A percentile compares a stretch with the other conserved stretches of the same genome.
These are phyloP conservation scores for Sebastes hubbsi DNA, from an alignment of 2,797 vertebrate genomes.

Conservation along the genomic window DNA sequence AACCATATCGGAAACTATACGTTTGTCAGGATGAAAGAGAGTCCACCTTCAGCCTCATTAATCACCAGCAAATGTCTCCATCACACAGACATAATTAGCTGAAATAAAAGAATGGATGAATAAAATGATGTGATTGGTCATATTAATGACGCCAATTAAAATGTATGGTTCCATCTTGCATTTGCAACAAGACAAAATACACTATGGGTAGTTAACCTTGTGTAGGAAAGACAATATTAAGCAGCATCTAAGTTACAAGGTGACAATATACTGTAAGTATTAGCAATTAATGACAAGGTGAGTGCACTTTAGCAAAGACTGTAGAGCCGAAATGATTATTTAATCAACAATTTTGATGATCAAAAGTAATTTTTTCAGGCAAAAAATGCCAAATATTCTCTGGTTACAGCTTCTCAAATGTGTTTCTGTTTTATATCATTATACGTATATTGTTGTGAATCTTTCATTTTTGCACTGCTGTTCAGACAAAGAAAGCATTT, in stretches of 20 bases:
- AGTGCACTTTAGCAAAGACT: background rate
- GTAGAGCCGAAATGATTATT: background rate
- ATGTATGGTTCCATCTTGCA: background rate
- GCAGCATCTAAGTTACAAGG: background rate
- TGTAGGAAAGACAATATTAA: background rate
- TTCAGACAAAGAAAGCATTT: too few relatives aligned
- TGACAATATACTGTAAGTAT: background rate
- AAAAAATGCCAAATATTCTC: background rate
- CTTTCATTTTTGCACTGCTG: too few relatives aligned
- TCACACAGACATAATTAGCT: conserved; percentile 24
- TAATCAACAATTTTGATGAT: background rate
- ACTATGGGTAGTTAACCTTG: background rate
- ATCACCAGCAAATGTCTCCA: conserved; percentile 45
- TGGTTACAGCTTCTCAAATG: too few relatives aligned
- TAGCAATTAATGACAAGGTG: background rate
- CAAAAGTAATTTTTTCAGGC: background rate
- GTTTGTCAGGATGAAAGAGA: conserved; percentile 53
- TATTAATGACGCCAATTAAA: conserved; percentile 17
- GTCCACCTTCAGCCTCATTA: conserved; percentile 35
- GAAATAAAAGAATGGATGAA: conserved; percentile 13
- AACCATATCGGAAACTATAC: conserved; percentile 20
- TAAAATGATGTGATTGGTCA: background rate
- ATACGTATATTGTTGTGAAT: too few relatives aligned
- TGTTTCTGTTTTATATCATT: background rate
- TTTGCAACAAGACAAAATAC: background rate